Conservation (phyloP, 2,113 vertebrate species). For the Cyprinodon tularosa region DNA sequence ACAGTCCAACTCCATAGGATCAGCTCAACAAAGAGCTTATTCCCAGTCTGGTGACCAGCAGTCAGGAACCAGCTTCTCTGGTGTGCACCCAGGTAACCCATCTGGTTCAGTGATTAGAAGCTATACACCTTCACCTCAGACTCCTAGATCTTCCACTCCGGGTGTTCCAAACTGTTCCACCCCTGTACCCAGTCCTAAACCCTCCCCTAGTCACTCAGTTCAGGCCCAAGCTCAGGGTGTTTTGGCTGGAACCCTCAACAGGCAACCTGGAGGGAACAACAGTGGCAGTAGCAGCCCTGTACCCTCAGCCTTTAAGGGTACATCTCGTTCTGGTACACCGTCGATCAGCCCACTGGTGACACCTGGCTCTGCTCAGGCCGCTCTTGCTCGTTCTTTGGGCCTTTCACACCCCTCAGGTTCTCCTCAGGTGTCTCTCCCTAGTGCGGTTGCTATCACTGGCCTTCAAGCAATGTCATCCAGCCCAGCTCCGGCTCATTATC, state of each 20-base stretch:
- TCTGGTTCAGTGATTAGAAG: slow-evolving; percentile 85
- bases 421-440: slow-evolving; percentile 83
- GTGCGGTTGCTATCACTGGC: slow-evolving; percentile 65
- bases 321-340: slow-evolving; percentile 83
- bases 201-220: slow-evolving; percentile 51
- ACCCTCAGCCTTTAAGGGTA: slow-evolving; percentile 91
- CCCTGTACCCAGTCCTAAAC: slow-evolving; percentile 76
- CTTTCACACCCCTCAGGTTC: slow-evolving; percentile 82
- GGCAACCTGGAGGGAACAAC: slow-evolving; percentile 69
- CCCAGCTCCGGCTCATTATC: slow-evolving; percentile 76
- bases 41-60: slow-evolving; percentile 81
- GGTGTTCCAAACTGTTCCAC: slow-evolving; percentile 71
- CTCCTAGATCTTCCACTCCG: slow-evolving; percentile 82
- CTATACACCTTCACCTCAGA: slow-evolving; percentile 81
- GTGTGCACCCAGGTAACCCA: slow-evolving; percentile 80
- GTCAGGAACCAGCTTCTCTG: slow-evolving; percentile 66
- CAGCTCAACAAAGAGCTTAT: slow-evolving; percentile 84
- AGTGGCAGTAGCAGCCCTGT: slow-evolving; percentile 85
- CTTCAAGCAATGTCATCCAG: slow-evolving; percentile 75
- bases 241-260: slow-evolving; percentile 71
- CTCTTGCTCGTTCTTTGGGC: slow-evolving; percentile 79
- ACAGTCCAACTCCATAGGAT: slow-evolving; percentile 77
- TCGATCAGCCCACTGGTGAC: slow-evolving; percentile 83
- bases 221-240: slow-evolving; percentile 51
- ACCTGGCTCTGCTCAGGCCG: slow-evolving; percentile 74